These are phyloP conservation scores for Phaonia tiefii DNA, from an alignment of 2,888 invertebrate genomes.

Conservation along the genomic window DNA sequence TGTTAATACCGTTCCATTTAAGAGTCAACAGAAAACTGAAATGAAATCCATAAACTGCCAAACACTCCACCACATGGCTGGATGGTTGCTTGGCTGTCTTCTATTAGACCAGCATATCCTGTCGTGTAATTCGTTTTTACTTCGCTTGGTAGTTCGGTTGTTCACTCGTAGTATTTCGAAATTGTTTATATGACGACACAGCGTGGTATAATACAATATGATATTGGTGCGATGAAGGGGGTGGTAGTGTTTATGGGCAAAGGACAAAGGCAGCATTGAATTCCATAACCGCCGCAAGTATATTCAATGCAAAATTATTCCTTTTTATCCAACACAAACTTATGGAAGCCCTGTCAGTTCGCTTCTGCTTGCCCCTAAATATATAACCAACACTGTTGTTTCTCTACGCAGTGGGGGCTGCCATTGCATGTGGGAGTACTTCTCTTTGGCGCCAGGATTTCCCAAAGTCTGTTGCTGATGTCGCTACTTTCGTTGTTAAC, in stretches of 20 bases:
- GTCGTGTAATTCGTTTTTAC: slow-evolving; percentile 28
- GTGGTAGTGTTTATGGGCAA: neutral
- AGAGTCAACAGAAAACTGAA: slow-evolving; percentile 65
- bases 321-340: slow-evolving; percentile 6
- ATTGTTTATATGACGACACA: slow-evolving; percentile 33
- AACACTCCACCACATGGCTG: slow-evolving; percentile 30
- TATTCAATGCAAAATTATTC: slow-evolving; percentile 51
- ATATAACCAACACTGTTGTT: neutral
- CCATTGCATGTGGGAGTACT: slow-evolving; percentile 61
- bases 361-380: neutral
- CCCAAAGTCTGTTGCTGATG: slow-evolving; percentile 30
- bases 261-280: slow-evolving; percentile 12
- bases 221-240: slow-evolving; percentile 6
- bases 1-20: slow-evolving; percentile 57
- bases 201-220: slow-evolving; percentile 3
- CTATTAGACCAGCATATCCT: slow-evolving; percentile 40
- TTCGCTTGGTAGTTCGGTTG: slow-evolving; percentile 18
- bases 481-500: neutral
- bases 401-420: neutral
- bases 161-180: neutral
- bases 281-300: slow-evolving; percentile 39
- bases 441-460: slow-evolving; percentile 62
- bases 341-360: slow-evolving; percentile 17
- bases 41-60: slow-evolving; percentile 28
- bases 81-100: slow-evolving; percentile 33